Percentiles rank a stretch among this genome's conserved stretches.
phyloP scores from a whole-genome alignment of 1,140 invertebrate genomes.

The Drosophila elegans region DNA sequence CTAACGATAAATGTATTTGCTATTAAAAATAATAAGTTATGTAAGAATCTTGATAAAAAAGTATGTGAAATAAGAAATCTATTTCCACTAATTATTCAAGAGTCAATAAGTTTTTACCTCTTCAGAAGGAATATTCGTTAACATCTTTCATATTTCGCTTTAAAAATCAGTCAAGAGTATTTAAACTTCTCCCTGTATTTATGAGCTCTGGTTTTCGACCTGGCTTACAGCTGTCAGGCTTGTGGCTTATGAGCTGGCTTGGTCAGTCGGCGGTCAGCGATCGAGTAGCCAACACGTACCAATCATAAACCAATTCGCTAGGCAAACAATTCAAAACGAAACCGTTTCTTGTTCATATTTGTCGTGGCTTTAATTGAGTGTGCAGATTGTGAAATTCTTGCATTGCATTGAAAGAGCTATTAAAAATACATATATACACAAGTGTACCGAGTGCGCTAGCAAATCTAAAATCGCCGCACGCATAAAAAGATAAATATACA shows the following conservation, averaged over 20 bases:
- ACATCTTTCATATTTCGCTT: neutral
- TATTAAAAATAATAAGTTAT: no score
- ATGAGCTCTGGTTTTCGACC: constrained; percentile 17
- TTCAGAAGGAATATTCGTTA: neutral
- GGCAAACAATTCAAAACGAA: constrained; percentile 32
- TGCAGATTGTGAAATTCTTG: constrained; percentile 60
- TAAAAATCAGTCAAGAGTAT: constrained; percentile 11
- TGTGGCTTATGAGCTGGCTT: constrained; percentile 35
- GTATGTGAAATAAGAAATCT: no score
- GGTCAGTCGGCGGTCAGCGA: constrained; percentile 71
- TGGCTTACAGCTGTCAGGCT: constrained; percentile 34
- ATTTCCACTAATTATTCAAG: no score
- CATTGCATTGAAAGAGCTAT: constrained; percentile 43
- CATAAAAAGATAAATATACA: constrained; percentile 24
- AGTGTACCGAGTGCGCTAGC: constrained; percentile 12
- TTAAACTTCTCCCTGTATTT: neutral
- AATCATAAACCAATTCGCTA: constrained; percentile 64
- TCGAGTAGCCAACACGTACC: constrained; percentile 67
- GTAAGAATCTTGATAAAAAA: no score
- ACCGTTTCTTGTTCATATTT: constrained; percentile 37
- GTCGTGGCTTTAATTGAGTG: constrained; percentile 24
- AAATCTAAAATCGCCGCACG: constrained; percentile 40
- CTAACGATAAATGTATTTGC: no score
- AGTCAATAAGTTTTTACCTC: neutral
- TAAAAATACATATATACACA: constrained; percentile 17